phyloP scores from a whole-genome alignment of 2,113 vertebrate species.

The Toxotes jaculatrix region DNA sequence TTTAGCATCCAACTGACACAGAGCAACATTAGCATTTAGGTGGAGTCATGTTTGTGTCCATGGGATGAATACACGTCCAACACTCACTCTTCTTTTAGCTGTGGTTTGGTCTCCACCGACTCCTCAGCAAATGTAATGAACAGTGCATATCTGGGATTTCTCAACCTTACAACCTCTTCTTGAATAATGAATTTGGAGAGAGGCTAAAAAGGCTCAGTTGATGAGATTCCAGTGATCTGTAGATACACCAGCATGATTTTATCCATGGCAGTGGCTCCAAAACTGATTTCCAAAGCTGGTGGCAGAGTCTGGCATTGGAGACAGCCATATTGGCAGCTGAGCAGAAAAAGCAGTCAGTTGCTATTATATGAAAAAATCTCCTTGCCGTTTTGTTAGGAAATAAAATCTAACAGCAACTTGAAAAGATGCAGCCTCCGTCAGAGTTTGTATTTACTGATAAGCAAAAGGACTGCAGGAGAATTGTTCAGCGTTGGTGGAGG shows the following conservation, averaged over 20 bases:
- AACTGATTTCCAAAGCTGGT: not conserved
- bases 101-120: too few relatives aligned
- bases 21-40: too few relatives aligned
- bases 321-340: not conserved
- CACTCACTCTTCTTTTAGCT: too few relatives aligned
- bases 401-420: conserved; percentile 28
- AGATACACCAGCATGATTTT: not conserved
- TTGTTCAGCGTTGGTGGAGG: not conserved
- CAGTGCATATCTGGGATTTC: not conserved
- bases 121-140: too few relatives aligned
- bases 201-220: too few relatives aligned
- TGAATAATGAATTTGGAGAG: not conserved
- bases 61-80: too few relatives aligned
- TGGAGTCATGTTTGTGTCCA: too few relatives aligned
- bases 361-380: conserved; percentile 6
- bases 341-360: not conserved
- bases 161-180: too few relatives aligned
- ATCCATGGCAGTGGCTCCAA: not conserved
- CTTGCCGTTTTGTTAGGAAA: conserved; percentile 23
- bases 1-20: too few relatives aligned
- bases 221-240: not conserved
- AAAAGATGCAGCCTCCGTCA: conserved; percentile 35
- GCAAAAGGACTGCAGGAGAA: conserved; percentile 7
- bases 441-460: conserved; percentile 35
- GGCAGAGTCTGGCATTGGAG: not conserved